Percentiles rank a stretch among this genome's conserved stretches.
Conservation (phyloP, 1,140 invertebrate genomes). For the Rhyacophila brunnea region DNA sequence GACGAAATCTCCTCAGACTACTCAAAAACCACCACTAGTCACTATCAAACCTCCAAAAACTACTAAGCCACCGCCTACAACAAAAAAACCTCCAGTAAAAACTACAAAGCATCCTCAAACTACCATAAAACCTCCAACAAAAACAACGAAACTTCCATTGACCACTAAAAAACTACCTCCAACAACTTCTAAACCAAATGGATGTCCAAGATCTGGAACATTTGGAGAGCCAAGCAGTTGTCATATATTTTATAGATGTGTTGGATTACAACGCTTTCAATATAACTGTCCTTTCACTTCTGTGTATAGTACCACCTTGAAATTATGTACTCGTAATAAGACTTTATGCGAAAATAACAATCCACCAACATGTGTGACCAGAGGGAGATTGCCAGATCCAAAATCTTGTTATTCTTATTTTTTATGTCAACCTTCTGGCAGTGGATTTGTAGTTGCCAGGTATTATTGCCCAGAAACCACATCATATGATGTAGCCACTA, state of each 20-base stretch:
- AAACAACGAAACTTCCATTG: too few species aligned
- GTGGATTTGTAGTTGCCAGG: neutral
- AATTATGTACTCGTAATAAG: neutral
- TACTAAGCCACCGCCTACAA: too few species aligned
- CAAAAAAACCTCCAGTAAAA: too few species aligned
- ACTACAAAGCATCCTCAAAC: too few species aligned
- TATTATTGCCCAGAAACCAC: neutral
- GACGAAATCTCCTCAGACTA: too few species aligned
- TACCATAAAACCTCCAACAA: too few species aligned
- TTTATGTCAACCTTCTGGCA: neutral
- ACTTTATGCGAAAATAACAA: neutral
- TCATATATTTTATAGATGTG: neutral
- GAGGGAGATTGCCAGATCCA: neutral
- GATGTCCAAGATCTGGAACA: neutral
- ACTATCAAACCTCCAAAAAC: too few species aligned
- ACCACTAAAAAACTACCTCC: neutral
- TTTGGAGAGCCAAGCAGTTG: neutral
- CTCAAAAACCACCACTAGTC: too few species aligned
- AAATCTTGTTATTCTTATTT: conserved; percentile 1
- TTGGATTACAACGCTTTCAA: neutral
- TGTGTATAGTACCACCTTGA: neutral
- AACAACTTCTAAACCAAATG: neutral
- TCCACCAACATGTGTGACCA: neutral
- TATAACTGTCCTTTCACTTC: neutral
- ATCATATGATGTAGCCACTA: neutral